Base-by-base conservation (phyloP, 2,113 vertebrate species). In the Bagarius yarrelli region DNA sequence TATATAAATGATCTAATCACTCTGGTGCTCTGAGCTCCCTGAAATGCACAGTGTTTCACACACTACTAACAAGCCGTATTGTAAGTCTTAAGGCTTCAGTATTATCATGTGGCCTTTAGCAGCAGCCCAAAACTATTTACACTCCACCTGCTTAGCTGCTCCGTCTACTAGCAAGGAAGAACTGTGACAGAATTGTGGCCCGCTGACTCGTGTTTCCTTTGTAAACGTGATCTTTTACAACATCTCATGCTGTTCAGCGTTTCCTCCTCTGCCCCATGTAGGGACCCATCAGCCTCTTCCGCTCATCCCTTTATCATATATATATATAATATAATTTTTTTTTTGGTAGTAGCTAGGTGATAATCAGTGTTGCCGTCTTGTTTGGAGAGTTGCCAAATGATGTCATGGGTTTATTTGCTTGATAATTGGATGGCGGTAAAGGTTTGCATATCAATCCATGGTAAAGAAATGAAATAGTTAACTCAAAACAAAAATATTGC, bases 71-170 rank as follows among this genome's bases (percentile, higher is more conserved):
- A n/a, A 32, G 11, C 52, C 53, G 27, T 12, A 47, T 55, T 34
- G 30, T 44, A n/a, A 67, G 56, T 36, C 18, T 6, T 53, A n/a
- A 2, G n/a, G 52, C 55, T 71, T 18, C 78, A 8, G 19, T 30
- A 60, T 80, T 71, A 70, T 71, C 25, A 59, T 30, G 36, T 40
- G 27, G 64, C 36, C 30, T 36, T 14, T 53, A 56, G 66, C 78
- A 71, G 50, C 40, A 61, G 67, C 78, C 56, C 19, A 9, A 61
- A 80, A 73, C 40, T 80, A 63, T 80, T 80, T 63, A 80, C 79
- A 72, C 69, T 80, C 30, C 79, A 73, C 78, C 53, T 57, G 64
- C 53, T 70, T 70, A 34, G 57, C 69, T 34, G 79, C 70, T 36
- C 23, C 11, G 32, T 60, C 60, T 60, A 23, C 18, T 63, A 56